Conservation (phyloP, 1,140 invertebrate species). For the Apis dorsata region DNA sequence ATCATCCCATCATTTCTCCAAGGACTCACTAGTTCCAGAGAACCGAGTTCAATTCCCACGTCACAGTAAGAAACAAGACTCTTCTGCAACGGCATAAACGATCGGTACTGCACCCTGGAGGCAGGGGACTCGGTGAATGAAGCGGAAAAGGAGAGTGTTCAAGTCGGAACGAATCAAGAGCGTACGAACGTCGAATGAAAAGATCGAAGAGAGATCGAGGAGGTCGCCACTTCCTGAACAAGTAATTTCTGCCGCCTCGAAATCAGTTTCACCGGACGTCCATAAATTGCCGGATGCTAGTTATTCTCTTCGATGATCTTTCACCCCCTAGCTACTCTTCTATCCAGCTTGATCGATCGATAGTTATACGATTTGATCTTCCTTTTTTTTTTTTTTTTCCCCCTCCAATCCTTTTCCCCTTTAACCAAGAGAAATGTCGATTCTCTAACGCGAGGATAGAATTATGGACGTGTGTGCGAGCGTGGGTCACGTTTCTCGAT, state of each 20-base stretch:
- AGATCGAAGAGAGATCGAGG: constrained; percentile 13
- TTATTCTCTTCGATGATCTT: constrained; percentile 18
- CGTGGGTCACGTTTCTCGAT: constrained; percentile 44
- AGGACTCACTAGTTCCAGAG: neutral
- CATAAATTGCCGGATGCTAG: constrained; percentile 59
- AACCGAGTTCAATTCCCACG: constrained; percentile 17
- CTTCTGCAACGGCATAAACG: neutral
- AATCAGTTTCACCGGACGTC: constrained; percentile 66
- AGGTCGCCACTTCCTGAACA: constrained; percentile 48
- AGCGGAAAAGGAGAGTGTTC: neutral
- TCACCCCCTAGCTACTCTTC: constrained; percentile 26
- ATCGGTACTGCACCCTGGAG: neutral
- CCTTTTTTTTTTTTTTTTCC: neutral
- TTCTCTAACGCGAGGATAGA: constrained; percentile 11
- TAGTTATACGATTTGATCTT: constrained; percentile 6
- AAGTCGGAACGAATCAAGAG: neutral
- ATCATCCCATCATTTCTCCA: neutral
- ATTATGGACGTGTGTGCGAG: constrained; percentile 36
- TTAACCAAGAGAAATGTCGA: neutral
- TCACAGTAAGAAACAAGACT: neutral
- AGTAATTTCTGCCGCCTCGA: constrained; percentile 63
- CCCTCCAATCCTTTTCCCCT: neutral
- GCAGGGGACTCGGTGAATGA: constrained; percentile 12
- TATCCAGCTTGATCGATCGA: neutral
- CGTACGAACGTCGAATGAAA: neutral